Conservation (phyloP, 64 coral and sea anemone species). For the Pachyseris speciosa region DNA sequence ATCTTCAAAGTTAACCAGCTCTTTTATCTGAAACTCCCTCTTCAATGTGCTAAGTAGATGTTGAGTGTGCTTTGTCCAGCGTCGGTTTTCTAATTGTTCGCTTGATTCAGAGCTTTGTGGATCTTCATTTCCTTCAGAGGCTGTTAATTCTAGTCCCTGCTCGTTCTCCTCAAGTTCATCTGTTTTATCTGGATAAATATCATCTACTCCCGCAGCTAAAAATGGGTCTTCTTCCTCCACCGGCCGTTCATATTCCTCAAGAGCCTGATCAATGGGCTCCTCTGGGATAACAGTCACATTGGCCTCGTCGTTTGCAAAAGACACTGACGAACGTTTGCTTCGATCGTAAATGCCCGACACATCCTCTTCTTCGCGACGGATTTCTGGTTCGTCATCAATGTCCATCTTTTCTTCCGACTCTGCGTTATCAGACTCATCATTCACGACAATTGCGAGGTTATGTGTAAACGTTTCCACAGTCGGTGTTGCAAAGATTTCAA, state of each 20-base stretch:
- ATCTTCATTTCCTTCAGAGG: conserved; percentile 85
- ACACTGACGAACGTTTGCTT: conserved; percentile 26
- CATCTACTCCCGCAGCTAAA: conserved; percentile 28
- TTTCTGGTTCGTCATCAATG: conserved; percentile 65
- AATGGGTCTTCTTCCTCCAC: conserved; percentile 54
- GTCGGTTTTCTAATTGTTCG: conserved; percentile 94
- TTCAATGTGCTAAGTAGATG: conserved; percentile 92
- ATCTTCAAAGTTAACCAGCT: conserved; percentile 79
- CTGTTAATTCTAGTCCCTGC: conserved; percentile 60
- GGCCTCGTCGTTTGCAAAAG: conserved; percentile 38
- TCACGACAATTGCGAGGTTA: conserved; percentile 58
- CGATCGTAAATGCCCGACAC: conserved; percentile 28
- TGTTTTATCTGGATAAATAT: conserved; percentile 58
- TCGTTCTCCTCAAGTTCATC: conserved; percentile 64
- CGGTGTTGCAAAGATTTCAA: conserved; percentile 38
- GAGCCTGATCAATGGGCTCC: conserved; percentile 40
- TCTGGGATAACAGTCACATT: conserved; percentile 31
- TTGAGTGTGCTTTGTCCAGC: conserved; percentile 98
- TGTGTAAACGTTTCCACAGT: conserved; percentile 25
- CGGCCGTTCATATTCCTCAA: conserved; percentile 18
- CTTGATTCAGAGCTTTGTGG: conserved; percentile 90
- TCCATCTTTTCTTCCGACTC: conserved; percentile 76
- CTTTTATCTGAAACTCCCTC: conserved; percentile 89
- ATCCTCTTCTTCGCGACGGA: conserved; percentile 48
- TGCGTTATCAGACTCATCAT: conserved; percentile 15